Conservation (phyloP, 2,113 vertebrate species). For the Erythrolamprus reginae region DNA sequence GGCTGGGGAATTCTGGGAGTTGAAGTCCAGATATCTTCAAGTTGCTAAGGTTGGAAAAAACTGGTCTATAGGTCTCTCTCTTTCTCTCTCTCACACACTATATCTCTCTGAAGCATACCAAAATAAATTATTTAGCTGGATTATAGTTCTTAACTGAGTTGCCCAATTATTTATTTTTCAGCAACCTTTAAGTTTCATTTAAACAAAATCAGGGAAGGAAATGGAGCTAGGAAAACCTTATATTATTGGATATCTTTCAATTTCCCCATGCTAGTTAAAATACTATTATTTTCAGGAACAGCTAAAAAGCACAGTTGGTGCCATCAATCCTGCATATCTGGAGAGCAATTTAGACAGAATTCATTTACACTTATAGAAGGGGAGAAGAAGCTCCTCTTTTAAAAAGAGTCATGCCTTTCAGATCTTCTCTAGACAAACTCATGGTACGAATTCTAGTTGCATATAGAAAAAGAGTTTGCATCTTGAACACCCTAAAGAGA, state of each 20-base stretch:
- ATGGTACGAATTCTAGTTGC: background rate
- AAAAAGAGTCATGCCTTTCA: background rate
- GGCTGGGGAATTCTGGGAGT: no score
- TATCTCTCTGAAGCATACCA: background rate
- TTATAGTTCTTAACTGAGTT: background rate
- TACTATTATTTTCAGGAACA: background rate
- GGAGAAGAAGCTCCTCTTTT: background rate
- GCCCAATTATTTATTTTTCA: background rate
- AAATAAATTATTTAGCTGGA: background rate
- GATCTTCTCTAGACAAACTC: background rate
- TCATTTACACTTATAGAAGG: background rate
- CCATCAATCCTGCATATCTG: background rate
- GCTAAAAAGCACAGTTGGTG: background rate
- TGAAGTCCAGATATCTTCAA: no score
- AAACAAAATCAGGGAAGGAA: background rate
- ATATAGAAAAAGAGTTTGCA: background rate
- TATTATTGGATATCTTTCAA: background rate
- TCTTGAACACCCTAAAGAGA: background rate
- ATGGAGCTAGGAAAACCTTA: background rate
- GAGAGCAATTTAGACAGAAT: background rate
- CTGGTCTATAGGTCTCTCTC: background rate
- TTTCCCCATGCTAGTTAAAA: background rate
- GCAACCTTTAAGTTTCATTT: background rate
- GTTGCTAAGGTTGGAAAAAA: no score
- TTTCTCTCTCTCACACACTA: background rate